Percentiles rank a stretch among this genome's conserved stretches.
Evolutionary conservation across 1,140 invertebrate species (phyloP).

Genomic region (Calosoma granatense): DNA sequence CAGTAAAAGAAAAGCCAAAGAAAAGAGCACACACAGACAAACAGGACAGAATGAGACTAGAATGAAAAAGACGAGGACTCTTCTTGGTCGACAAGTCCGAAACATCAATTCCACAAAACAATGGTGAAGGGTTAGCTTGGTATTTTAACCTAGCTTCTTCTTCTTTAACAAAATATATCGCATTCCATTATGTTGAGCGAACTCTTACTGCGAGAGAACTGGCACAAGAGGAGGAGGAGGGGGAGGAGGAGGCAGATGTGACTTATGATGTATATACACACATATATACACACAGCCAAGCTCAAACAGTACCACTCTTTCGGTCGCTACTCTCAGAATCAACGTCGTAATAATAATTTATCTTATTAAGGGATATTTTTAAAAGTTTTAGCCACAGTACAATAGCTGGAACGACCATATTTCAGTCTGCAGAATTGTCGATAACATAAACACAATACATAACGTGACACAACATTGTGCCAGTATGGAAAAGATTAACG

Average conservation of each 20-base stretch:
- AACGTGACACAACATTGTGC: not conserved
- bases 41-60: not conserved
- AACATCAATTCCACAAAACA: conserved; percentile 5
- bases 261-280: conserved; percentile 6
- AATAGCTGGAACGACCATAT: not conserved
- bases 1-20: not conserved
- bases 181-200: not conserved
- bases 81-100: not conserved
- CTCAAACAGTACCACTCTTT: not conserved
- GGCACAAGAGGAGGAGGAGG: too few relatives aligned
- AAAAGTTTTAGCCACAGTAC: not conserved
- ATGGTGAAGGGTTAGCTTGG: conserved; percentile 3
- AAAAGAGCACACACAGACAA: too few relatives aligned
- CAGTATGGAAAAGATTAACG: not conserved
- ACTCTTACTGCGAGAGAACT: not conserved
- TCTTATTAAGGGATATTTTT: conserved; percentile 5
- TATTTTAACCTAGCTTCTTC: not conserved
- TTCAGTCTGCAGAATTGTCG: not conserved
- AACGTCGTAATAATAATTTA: conserved; percentile 2
- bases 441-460: conserved; percentile 2
- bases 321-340: too few relatives aligned
- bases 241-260: too few relatives aligned
- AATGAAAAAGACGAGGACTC: not conserved
- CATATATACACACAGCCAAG: too few relatives aligned
- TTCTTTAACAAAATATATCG: conserved; percentile 8